Evolutionary conservation across 1,140 invertebrate species (phyloP), one percentile per base, ranked within the genome.

Genomic region (Eueides isabella): DNA sequence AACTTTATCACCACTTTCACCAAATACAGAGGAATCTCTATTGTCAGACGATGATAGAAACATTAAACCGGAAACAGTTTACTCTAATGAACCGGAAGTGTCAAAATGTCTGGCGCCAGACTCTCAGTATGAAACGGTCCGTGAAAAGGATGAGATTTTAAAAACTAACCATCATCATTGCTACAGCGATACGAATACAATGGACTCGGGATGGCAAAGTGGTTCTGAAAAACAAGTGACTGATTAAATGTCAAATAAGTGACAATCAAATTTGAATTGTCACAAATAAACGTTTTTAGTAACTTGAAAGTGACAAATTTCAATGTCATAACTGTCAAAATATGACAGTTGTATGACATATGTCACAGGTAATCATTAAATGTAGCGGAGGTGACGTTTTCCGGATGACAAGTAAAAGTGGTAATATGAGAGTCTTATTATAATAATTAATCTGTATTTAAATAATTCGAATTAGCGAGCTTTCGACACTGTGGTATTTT

Each of bases 131-230:
- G 93, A 93, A 41, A 86, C 88, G 0, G 86, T 91, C 0, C 78
- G 87, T 23, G 92, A 92, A 0, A 91, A 91, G 61, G 86, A 87
- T 19, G 91, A 91, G 1, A 83, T 87, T 23, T 71, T 91, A 19
- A 89, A 91, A 29, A 78, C 84, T 0, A 92, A 91, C 35, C 91
- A 92, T 31, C 89, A 91, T 61, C 89, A 93, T 67, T 93, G 92
- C 48, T 93, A 91, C 65, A 94, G 93, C 72, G 93, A 94, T 66
- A 94, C 92, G 6, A 94, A 94, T 70, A 94, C 93, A 5, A 94
- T 94, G 93, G 93, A 94, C 70, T 93, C 92, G 0, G 93, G 93
- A 0, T 94, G 93, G 92, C 93, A 94, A 74, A 93, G 92, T 41
- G 93, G 93, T 0, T 93, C 92, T 0, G 93, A 94, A 71, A 93